A percentile compares a stretch with the other conserved stretches of the same genome.
Conservation (phyloP, 2,797 vertebrate genomes). For the Clarias pachynema region DNA sequence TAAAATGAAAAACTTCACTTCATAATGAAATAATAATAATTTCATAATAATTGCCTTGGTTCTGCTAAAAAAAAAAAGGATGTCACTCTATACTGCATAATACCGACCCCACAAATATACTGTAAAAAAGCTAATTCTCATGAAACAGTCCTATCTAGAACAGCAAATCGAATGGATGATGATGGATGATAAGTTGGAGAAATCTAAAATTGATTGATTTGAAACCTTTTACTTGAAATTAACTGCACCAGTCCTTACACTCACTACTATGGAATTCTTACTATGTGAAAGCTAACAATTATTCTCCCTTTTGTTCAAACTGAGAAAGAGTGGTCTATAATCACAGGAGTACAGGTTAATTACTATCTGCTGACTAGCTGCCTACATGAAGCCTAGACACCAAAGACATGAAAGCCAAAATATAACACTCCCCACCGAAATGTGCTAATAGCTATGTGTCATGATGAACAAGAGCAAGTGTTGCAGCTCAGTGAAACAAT, state of each 20-base stretch:
- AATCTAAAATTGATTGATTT: not conserved
- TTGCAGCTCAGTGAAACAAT: not conserved
- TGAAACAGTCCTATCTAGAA: not conserved
- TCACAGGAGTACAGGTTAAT: not conserved
- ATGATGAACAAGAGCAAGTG: slow-evolving; percentile 9
- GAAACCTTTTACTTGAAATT: not conserved
- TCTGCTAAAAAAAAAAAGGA: no score
- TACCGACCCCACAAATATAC: no score
- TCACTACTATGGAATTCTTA: not conserved
- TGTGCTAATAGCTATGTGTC: slow-evolving; percentile 4
- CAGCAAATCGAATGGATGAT: not conserved
- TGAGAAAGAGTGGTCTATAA: slow-evolving; percentile 20
- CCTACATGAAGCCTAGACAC: slow-evolving; percentile 8
- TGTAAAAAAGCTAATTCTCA: not conserved
- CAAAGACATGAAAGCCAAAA: slow-evolving; percentile 32
- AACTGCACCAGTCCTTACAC: not conserved
- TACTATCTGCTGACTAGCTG: slow-evolving; percentile 24
- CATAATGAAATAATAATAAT: no score
- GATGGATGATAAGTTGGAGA: not conserved
- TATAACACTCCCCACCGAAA: slow-evolving; percentile 1
- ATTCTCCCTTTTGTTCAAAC: slow-evolving; percentile 15
- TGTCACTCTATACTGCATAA: no score
- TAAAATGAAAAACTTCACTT: no score
- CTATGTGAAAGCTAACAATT: not conserved
- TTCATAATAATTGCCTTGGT: no score